Evolutionary conservation across 2,888 invertebrate genomes (phyloP).

Genomic region (Pyralis farinalis): DNA sequence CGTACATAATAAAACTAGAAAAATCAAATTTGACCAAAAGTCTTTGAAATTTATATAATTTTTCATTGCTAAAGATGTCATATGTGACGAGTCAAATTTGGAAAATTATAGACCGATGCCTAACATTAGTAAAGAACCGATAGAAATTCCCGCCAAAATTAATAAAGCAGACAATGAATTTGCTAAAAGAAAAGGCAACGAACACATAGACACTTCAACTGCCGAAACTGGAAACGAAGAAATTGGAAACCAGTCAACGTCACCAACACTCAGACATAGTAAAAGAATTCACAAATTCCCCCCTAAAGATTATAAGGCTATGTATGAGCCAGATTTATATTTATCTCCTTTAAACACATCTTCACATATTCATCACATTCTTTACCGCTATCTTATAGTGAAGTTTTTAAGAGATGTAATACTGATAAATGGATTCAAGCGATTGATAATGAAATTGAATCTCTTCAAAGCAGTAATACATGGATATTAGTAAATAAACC

Average conservation of each 20-base stretch:
- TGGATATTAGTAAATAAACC: conserved; percentile 23
- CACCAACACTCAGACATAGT: too few relatives aligned
- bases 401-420: conserved; percentile 17
- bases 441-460: conserved; percentile 19
- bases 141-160: background rate
- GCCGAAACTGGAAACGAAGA: too few relatives aligned
- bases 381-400: conserved; percentile 16
- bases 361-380: too few relatives aligned
- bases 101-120: background rate
- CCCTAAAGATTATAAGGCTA: too few relatives aligned
- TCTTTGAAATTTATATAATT: conserved; percentile 2
- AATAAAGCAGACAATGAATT: background rate
- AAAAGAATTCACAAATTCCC: too few relatives aligned
- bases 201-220: too few relatives aligned
- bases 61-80: background rate
- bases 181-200: too few relatives aligned
- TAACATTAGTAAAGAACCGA: background rate
- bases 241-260: too few relatives aligned
- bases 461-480: conserved; percentile 23
- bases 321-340: background rate
- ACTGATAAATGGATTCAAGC: conserved; percentile 12
- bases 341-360: too few relatives aligned
- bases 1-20: conserved; percentile 3
- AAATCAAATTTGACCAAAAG: conserved; percentile 1
- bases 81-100: background rate